These are phyloP conservation scores for Thamnophis sirtalis DNA, from an alignment of 2,113 vertebrate genomes.

Conservation along the genomic window DNA sequence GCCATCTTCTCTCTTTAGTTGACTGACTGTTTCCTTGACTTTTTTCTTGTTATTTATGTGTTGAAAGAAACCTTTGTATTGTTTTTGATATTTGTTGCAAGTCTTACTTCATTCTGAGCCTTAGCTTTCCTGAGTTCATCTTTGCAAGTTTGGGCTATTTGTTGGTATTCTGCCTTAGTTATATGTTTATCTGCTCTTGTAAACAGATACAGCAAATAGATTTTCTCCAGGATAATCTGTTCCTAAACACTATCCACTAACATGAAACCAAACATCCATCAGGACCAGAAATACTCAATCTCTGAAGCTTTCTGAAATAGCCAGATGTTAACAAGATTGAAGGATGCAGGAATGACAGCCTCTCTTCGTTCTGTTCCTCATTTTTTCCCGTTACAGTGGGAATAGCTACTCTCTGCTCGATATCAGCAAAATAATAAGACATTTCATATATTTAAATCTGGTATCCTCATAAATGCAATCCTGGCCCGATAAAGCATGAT, in stretches of 20 bases:
- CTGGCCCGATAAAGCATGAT: neutral
- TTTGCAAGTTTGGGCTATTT: neutral
- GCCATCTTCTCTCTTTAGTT: neutral
- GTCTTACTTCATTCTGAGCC: neutral
- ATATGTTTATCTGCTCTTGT: neutral
- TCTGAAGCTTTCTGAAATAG: neutral
- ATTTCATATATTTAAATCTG: neutral
- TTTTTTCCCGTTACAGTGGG: neutral
- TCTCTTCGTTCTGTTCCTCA: neutral
- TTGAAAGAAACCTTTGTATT: neutral
- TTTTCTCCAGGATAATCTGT: neutral
- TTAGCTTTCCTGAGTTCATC: neutral
- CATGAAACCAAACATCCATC: neutral
- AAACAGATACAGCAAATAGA: neutral
- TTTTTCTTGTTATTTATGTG: neutral
- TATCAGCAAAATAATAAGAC: neutral
- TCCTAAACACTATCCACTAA: neutral
- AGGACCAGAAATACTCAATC: neutral
- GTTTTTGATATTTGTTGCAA: neutral
- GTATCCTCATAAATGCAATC: neutral
- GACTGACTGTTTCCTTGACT: neutral
- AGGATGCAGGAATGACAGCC: neutral
- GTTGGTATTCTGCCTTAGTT: neutral
- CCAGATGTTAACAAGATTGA: neutral
- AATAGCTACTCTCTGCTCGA: neutral